Evolutionary conservation across 2,888 invertebrate species (phyloP).

Genomic region (Stenotaenia linearis): DNA sequence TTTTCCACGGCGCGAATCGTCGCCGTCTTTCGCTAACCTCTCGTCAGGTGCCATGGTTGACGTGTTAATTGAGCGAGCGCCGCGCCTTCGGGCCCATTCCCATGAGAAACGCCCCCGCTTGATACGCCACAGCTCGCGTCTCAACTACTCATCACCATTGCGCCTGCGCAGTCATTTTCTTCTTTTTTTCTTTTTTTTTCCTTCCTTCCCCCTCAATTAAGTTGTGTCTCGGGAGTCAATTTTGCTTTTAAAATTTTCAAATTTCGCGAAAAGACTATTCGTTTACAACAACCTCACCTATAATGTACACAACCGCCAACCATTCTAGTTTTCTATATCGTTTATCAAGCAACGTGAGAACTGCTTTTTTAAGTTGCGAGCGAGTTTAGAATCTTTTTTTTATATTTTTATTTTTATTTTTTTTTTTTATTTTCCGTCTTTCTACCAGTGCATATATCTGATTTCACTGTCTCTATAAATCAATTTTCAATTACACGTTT

Average conservation of each 20-base stretch:
- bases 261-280: neutral
- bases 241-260: neutral
- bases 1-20: neutral
- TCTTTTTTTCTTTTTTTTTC: neutral
- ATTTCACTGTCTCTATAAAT: constrained; percentile 34
- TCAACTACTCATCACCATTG: neutral
- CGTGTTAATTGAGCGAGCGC: constrained; percentile 29
- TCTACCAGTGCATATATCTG: constrained; percentile 24
- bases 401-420: neutral
- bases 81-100: neutral
- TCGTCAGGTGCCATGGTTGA: constrained; percentile 21
- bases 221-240: neutral
- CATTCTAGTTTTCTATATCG: neutral
- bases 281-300: neutral
- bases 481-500: constrained; percentile 33
- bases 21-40: neutral
- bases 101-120: neutral
- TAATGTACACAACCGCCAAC: neutral
- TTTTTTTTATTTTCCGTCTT: neutral
- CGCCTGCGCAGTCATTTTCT: neutral
- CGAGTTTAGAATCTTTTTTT: neutral
- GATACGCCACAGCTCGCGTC: neutral
- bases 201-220: neutral
- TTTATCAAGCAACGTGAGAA: neutral
- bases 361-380: neutral